Base-by-base conservation (phyloP, 2,797 vertebrate genomes). In the Lutjanus argentimaculatus region DNA sequence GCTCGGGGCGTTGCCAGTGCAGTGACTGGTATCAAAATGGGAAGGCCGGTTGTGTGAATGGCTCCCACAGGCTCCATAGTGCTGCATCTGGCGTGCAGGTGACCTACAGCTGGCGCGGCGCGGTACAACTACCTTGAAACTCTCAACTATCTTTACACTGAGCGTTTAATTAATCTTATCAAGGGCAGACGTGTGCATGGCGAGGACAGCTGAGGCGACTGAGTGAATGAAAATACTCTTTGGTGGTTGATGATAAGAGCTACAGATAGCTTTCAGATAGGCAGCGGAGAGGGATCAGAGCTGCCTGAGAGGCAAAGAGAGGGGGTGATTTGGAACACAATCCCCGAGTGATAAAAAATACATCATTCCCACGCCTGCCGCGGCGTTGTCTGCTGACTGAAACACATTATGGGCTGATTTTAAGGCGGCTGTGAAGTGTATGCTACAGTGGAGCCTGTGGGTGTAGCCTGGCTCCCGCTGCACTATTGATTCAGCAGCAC, bases 401-500 rank as follows among this genome's bases (percentile, higher is more conserved):
- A 86, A 85, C 69, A 83, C 79, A 79, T 71, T 75, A 79, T 7
- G 66, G 80, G 59, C 40, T 30, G 79, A 71, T 77, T 84, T 84
- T n/a, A 79, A 79, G 75, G 67, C 42, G 59, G 67, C 53, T 84
- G 61, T 76, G 69, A 79, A 75, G 82, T 73, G 81, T 19, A 22
- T 22, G 75, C 71, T 76, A 74, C 82, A 53, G 61, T 48, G 16
- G 67, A 75, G 77, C 58, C 59, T 79, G 79, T 79, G 84, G 84
- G 83, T 62, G 84, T 72, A 85, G 88, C 79, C 52, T 66, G 88
- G 74, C 75, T 85, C 80, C 77, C 75, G 1, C 67, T 73, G 79
- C 86, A 46, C 76, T 88, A 91, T 88, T 86, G 91, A 88, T 91
- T 86, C 77, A 79, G 80, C 82, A 71, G 75, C 77, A 59, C 78